These are phyloP conservation scores for Cydia amplana DNA, from an alignment of 1,140 invertebrate species.

Conservation along the genomic window DNA sequence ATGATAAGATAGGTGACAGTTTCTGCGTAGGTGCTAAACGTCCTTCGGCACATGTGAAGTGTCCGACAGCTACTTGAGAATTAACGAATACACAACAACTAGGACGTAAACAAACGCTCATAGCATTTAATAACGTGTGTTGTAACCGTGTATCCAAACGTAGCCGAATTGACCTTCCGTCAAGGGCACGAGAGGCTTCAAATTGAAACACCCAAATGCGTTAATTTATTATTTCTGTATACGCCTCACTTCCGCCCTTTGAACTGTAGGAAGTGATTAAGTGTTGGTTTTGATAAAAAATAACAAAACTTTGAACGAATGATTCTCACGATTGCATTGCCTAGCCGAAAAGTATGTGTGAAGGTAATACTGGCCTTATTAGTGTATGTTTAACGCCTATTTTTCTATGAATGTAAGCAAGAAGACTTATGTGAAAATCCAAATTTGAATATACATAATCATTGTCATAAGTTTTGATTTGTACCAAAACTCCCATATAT, in stretches of 20 bases:
- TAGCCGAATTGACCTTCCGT: slow-evolving; percentile 62
- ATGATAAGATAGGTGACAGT: slow-evolving; percentile 8
- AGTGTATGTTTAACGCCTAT: background rate
- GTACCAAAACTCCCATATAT: background rate
- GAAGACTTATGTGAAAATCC: background rate
- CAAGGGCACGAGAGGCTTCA: slow-evolving; percentile 62
- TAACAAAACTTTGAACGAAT: slow-evolving; percentile 66
- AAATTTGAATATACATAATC: background rate
- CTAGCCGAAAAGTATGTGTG: slow-evolving; percentile 51
- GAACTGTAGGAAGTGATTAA: slow-evolving; percentile 76
- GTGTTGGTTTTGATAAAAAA: slow-evolving; percentile 69
- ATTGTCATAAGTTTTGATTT: background rate
- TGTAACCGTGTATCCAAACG: slow-evolving; percentile 54
- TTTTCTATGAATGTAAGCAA: background rate
- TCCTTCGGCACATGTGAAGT: slow-evolving; percentile 59
- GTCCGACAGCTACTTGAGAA: slow-evolving; percentile 59
- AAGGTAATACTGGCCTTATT: slow-evolving; percentile 48
- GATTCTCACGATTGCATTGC: slow-evolving; percentile 65
- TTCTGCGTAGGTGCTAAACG: slow-evolving; percentile 47
- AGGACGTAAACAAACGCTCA: slow-evolving; percentile 55
- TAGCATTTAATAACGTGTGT: slow-evolving; percentile 55
- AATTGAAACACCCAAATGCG: slow-evolving; percentile 62
- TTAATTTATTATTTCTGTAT: slow-evolving; percentile 77
- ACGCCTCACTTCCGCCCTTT: slow-evolving; percentile 74
- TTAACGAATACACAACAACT: slow-evolving; percentile 60